Evolutionary conservation across 2,888 invertebrate species (phyloP).

Genomic region (Euphydryas editha): DNA sequence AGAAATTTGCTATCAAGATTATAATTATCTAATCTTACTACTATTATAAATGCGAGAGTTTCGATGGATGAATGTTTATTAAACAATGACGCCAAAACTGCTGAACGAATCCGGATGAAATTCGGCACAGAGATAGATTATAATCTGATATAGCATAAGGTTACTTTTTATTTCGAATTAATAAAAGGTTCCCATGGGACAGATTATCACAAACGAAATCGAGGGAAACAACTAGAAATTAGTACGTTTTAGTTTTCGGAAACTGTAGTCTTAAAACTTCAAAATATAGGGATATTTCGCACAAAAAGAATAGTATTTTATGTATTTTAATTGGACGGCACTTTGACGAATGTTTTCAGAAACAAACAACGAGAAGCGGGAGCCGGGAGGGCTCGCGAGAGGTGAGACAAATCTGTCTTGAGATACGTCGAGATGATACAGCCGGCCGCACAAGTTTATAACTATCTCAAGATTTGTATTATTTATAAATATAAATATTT

Average conservation of each 20-base stretch:
- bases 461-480: not conserved
- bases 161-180: too few species aligned
- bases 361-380: slow-evolving; percentile 5
- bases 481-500: not conserved
- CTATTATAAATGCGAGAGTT: too few species aligned
- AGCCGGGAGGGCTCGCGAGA: slow-evolving; percentile 11
- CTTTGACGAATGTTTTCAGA: slow-evolving; percentile 11
- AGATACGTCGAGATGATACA: not conserved
- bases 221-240: too few species aligned
- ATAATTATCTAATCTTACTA: too few species aligned
- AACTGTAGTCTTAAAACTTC: not conserved
- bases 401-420: slow-evolving; percentile 26
- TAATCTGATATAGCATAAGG: too few species aligned
- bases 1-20: too few species aligned
- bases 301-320: not conserved
- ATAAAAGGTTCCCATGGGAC: too few species aligned
- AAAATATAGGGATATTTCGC: not conserved
- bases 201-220: too few species aligned
- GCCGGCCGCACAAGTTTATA: not conserved
- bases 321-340: slow-evolving; percentile 5
- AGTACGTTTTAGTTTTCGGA: not conserved
- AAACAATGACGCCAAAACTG: too few species aligned
- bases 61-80: too few species aligned
- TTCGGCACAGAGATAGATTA: too few species aligned
- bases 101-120: too few species aligned